Percentiles rank a stretch among this genome's conserved stretches.
Evolutionary conservation across 2,113 vertebrate species (phyloP).

Genomic region (Serinus canaria): DNA sequence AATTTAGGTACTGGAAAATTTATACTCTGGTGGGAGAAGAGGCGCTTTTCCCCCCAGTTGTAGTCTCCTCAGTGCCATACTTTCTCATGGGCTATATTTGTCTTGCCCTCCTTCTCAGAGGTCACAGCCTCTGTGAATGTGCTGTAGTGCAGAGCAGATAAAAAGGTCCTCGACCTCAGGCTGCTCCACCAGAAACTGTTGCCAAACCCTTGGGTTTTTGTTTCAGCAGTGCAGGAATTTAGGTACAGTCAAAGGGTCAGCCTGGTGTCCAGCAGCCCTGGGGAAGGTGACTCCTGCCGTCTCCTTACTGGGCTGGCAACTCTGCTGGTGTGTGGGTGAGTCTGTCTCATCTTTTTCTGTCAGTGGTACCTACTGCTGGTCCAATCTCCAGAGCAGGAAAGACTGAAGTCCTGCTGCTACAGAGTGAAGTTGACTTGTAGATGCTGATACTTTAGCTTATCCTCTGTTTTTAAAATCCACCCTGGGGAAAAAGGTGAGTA

Average conservation of each 20-base stretch:
- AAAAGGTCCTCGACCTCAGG: neutral
- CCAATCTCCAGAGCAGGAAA: neutral
- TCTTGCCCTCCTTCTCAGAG: neutral
- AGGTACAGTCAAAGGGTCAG: neutral
- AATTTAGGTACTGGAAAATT: neutral
- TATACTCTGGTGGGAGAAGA: neutral
- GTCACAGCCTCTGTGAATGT: neutral
- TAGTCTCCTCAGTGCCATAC: neutral
- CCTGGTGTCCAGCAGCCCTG: neutral
- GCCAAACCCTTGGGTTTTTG: neutral
- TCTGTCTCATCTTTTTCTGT: neutral
- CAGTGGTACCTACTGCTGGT: accelerated
- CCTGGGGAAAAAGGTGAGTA: neutral
- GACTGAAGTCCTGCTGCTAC: neutral
- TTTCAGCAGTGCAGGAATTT: neutral
- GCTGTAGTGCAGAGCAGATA: neutral
- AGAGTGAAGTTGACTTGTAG: neutral
- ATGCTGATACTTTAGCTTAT: neutral
- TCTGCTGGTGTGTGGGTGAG: neutral
- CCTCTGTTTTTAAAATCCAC: neutral
- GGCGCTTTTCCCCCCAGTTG: neutral
- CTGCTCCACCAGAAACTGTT: neutral
- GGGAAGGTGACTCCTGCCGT: neutral
- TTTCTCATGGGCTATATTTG: neutral
- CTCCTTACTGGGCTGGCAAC: neutral